Percentiles rank a stretch among this genome's conserved stretches.
Evolutionary conservation across 30 jellyfish, hydroid and myxozoan species (phyloP).

Genomic region (Rhopilema esculentum): DNA sequence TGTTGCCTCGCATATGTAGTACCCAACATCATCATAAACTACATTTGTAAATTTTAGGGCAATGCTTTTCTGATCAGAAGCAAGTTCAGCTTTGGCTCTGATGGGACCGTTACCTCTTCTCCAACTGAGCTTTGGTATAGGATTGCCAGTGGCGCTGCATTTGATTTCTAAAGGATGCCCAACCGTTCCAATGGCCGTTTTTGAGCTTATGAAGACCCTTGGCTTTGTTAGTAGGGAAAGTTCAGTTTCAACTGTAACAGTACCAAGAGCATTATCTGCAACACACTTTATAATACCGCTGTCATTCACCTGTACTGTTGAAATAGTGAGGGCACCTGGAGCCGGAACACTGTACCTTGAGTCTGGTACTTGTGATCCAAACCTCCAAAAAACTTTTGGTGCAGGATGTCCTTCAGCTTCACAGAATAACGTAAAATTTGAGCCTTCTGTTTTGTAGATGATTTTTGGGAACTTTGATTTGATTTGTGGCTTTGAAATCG

Average conservation of each 20-base stretch:
- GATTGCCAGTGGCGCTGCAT: slow-evolving; percentile 42
- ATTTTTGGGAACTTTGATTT: not conserved
- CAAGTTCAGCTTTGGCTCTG: slow-evolving; percentile 2
- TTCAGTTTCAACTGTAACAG: slow-evolving; percentile 1
- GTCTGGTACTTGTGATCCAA: not conserved
- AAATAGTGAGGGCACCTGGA: slow-evolving; percentile 16
- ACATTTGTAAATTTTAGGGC: too few species aligned
- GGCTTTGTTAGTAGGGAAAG: slow-evolving; percentile 27
- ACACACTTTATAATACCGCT: slow-evolving; percentile 5
- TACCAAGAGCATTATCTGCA: slow-evolving; percentile 37
- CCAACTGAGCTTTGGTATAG: slow-evolving; percentile 22
- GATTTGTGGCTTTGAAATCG: slow-evolving; percentile 22
- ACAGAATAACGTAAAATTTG: slow-evolving; percentile 27
- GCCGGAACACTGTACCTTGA: slow-evolving; percentile 41
- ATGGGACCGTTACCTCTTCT: not conserved
- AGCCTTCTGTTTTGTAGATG: not conserved
- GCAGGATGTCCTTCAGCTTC: slow-evolving; percentile 38
- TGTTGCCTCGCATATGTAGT: too few species aligned
- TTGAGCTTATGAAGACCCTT: not conserved
- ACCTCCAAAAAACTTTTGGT: slow-evolving; percentile 13
- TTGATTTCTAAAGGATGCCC: not conserved
- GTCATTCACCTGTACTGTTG: slow-evolving; percentile 2
- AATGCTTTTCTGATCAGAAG: not conserved
- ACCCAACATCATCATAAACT: too few species aligned
- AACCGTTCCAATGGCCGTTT: not conserved